These are phyloP conservation scores for Drosophila limbata DNA, from an alignment of 2,888 invertebrate species.

Conservation along the genomic window DNA sequence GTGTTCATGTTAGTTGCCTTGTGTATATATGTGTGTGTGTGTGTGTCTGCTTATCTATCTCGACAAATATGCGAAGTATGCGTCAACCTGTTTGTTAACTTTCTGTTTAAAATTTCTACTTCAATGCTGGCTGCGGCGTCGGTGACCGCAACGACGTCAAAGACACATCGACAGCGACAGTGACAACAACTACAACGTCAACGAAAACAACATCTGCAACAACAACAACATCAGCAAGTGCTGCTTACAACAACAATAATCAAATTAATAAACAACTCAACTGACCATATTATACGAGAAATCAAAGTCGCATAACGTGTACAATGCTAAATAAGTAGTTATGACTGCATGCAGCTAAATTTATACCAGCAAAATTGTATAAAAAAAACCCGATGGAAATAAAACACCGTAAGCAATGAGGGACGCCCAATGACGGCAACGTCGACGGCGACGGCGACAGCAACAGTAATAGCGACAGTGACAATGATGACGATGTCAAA, in stretches of 20 bases:
- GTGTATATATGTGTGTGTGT: conserved; percentile 20
- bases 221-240: conserved; percentile 32
- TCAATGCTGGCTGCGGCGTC: conserved; percentile 40
- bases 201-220: too few relatives aligned
- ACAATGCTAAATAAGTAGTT: conserved; percentile 71
- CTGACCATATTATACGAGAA: conserved; percentile 39
- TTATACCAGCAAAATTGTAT: conserved; percentile 39
- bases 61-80: conserved; percentile 78
- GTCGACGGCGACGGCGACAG: not conserved
- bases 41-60: conserved; percentile 73
- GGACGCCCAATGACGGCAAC: conserved; percentile 27
- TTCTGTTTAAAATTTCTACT: conserved; percentile 74
- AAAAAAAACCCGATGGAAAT: conserved; percentile 58
- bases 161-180: conserved; percentile 6
- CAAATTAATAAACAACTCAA: conserved; percentile 57
- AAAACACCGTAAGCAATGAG: conserved; percentile 58
- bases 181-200: conserved; percentile 7
- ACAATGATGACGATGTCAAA: conserved; percentile 38
- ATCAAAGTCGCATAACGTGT: conserved; percentile 64
- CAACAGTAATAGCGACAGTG: too few relatives aligned
- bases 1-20: conserved; percentile 12
- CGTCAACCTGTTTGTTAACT: conserved; percentile 81
- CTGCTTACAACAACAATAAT: conserved; percentile 36
- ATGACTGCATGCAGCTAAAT: conserved; percentile 71
- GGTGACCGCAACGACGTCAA: conserved; percentile 42